Conservation (phyloP, 2,797 vertebrate species). For the Urophycis tenuis region DNA sequence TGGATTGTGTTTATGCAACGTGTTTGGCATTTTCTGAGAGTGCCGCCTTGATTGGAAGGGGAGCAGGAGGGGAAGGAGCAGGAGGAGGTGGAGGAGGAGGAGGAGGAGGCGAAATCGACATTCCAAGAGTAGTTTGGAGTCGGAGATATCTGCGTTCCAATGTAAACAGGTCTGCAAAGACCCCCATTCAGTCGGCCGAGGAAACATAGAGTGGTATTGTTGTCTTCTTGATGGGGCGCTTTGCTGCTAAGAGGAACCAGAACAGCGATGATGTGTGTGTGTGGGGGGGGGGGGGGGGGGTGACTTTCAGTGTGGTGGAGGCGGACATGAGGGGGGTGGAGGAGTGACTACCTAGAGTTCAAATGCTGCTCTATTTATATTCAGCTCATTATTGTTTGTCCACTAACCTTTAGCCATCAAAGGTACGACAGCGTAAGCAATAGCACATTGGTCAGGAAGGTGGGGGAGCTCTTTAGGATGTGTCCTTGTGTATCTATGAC, state of each 20-base stretch:
- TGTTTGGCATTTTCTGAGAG: conserved; percentile 1
- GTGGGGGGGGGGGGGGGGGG: conserved; percentile 46
- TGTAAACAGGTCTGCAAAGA: conserved; percentile 43
- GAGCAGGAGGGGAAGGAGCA: background rate
- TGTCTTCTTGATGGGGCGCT: conserved; percentile 13
- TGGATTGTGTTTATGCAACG: conserved; percentile 14
- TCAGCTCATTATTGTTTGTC: too few species aligned
- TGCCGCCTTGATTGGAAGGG: conserved; percentile 13
- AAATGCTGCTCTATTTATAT: too few species aligned
- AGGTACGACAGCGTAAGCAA: too few species aligned
- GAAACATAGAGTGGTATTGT: conserved; percentile 51
- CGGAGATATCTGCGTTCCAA: conserved; percentile 21
- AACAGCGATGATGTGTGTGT: conserved; percentile 31
- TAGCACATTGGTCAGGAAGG: too few species aligned
- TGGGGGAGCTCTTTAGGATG: too few species aligned
- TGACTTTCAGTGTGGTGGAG: conserved; percentile 8
- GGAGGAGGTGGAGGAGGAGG: too few species aligned
- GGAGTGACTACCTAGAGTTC: background rate
- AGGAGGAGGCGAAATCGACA: conserved; percentile 7
- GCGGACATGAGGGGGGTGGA: background rate
- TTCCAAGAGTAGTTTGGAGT: conserved; percentile 6
- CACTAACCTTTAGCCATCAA: too few species aligned
- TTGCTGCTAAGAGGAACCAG: background rate
- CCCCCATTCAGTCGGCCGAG: conserved; percentile 50
- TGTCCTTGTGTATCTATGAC: too few species aligned